phyloP scores from a whole-genome alignment of 2,797 vertebrate species.

The Heterohyrax brucei region DNA sequence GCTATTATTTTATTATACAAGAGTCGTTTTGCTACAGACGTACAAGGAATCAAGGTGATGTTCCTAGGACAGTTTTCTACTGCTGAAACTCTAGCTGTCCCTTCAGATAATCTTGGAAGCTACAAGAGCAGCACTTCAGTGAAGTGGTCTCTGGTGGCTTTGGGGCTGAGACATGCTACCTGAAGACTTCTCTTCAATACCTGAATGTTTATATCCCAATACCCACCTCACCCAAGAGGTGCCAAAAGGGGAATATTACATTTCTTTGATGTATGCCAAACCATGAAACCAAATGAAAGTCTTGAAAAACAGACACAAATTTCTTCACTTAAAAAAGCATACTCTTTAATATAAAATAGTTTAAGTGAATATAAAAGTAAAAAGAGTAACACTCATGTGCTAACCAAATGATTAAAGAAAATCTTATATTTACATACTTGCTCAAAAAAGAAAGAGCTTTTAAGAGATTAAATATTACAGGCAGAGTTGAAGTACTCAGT shows the following conservation, averaged over 20 bases:
- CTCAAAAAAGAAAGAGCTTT: conserved; percentile 10
- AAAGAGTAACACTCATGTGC: not conserved
- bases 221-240: not conserved
- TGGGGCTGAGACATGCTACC: not conserved
- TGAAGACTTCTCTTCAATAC: not conserved
- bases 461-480: conserved; percentile 39
- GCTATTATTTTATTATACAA: not conserved
- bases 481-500: not conserved
- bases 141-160: not conserved
- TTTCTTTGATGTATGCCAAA: not conserved
- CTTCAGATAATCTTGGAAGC: not conserved
- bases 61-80: not conserved
- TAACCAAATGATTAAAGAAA: not conserved
- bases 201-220: not conserved
- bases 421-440: conserved; percentile 22
- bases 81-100: not conserved
- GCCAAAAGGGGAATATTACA: not conserved
- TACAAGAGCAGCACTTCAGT: not conserved
- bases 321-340: not conserved
- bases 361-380: conserved; percentile 23
- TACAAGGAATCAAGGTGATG: not conserved
- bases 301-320: not conserved
- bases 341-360: conserved; percentile 3
- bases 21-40: not conserved
- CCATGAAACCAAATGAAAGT: conserved; percentile 39